These are phyloP conservation scores for Equus quagga DNA, from an alignment of 2,113 vertebrate genomes.

Conservation along the genomic window DNA sequence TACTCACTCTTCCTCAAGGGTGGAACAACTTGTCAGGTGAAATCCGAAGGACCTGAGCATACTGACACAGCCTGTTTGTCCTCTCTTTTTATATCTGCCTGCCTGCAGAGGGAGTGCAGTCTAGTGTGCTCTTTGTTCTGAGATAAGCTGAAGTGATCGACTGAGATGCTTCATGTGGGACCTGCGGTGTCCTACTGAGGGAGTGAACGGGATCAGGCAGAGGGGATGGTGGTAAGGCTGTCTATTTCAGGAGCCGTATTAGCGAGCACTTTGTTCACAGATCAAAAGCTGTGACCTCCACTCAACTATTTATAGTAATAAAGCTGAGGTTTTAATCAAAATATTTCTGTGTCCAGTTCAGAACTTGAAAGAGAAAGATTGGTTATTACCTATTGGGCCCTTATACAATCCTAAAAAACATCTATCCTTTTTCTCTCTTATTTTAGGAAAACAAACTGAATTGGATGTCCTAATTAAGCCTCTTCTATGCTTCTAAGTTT, in stretches of 20 bases:
- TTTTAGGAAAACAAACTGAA: background rate
- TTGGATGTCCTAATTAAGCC: background rate
- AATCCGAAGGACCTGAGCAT: background rate
- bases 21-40: too few relatives aligned
- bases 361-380: background rate
- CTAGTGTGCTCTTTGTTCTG: background rate
- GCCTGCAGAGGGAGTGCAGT: background rate
- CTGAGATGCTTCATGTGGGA: background rate
- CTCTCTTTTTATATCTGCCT: background rate
- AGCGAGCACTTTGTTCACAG: background rate
- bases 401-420: background rate
- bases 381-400: background rate
- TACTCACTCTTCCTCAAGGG: background rate
- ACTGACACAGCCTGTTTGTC: background rate
- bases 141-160: background rate
- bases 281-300: background rate
- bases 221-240: background rate
- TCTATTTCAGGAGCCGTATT: background rate
- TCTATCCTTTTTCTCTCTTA: background rate
- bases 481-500: background rate
- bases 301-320: background rate
- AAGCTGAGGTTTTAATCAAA: background rate
- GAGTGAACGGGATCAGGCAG: fast-evolving
- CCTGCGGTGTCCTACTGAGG: background rate
- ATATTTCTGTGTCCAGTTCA: background rate